These are phyloP conservation scores for Oxyura jamaicensis DNA, from an alignment of 2,113 vertebrate genomes.

Conservation along the genomic window DNA sequence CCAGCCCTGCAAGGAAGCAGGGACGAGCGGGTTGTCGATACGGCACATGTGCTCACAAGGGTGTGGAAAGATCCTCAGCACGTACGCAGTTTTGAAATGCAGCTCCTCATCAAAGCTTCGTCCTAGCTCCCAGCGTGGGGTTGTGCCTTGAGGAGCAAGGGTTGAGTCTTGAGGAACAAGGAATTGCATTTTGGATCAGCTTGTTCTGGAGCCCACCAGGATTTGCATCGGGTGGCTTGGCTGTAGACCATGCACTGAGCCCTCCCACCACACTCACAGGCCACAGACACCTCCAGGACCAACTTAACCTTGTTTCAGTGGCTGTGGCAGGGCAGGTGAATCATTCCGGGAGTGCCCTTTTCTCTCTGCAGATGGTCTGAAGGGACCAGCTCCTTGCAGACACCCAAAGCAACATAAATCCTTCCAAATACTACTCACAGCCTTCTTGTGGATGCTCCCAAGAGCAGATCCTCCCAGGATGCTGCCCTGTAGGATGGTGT, in stretches of 20 bases:
- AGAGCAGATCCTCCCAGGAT: neutral
- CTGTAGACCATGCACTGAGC: neutral
- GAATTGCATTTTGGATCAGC: neutral
- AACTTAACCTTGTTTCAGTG: neutral
- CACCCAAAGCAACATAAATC: neutral
- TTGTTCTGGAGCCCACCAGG: accelerated
- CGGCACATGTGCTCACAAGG: neutral
- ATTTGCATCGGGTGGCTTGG: neutral
- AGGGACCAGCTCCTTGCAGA: neutral
- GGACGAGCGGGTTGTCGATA: neutral
- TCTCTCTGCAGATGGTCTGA: neutral
- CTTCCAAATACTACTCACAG: neutral
- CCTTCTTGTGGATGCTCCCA: neutral
- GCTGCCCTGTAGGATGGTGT: neutral
- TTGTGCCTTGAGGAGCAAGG: neutral
- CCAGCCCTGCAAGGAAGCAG: neutral
- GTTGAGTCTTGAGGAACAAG: neutral
- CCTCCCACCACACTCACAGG: accelerated
- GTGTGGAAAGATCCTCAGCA: constrained; percentile 9
- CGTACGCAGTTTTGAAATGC: neutral
- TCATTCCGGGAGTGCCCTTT: neutral
- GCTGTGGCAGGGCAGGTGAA: neutral
- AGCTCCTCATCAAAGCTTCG: neutral
- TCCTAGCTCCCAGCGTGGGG: neutral
- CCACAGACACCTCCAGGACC: neutral